Percentiles rank a stretch among this genome's conserved stretches.
phyloP scores from a whole-genome alignment of 2,888 invertebrate genomes.

The Aphodius granarius region DNA sequence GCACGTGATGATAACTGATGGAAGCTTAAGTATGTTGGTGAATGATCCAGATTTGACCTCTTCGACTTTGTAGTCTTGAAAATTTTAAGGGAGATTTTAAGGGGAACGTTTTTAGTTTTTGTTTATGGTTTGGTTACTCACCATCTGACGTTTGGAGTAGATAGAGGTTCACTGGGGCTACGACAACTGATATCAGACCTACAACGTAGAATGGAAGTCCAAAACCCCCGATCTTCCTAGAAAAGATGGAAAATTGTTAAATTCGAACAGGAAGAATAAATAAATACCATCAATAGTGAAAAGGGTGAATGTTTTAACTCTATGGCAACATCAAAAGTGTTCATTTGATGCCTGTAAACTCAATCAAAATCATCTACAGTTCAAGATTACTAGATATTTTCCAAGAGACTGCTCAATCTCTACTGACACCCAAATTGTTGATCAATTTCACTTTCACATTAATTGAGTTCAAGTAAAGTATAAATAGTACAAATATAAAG shows the following conservation, averaged over 20 bases:
- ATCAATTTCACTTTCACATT: too few relatives aligned
- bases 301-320: too few relatives aligned
- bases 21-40: slow-evolving; percentile 63
- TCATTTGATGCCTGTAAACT: too few relatives aligned
- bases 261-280: neutral
- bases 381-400: too few relatives aligned
- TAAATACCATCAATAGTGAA: too few relatives aligned
- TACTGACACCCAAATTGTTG: too few relatives aligned
- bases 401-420: too few relatives aligned
- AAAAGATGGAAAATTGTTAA: slow-evolving; percentile 46
- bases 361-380: too few relatives aligned
- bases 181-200: slow-evolving; percentile 65
- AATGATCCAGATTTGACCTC: slow-evolving; percentile 63
- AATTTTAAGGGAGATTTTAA: slow-evolving; percentile 11
- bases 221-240: slow-evolving; percentile 78
- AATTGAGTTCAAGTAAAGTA: too few relatives aligned
- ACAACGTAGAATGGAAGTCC: slow-evolving; percentile 76
- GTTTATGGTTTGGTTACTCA: slow-evolving; percentile 41
- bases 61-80: slow-evolving; percentile 58
- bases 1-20: slow-evolving; percentile 69
- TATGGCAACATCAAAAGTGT: too few relatives aligned
- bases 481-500: too few relatives aligned
- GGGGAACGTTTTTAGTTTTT: neutral
- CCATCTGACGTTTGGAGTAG: slow-evolving; percentile 54
- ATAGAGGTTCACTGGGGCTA: slow-evolving; percentile 65